A percentile compares a stretch with the other conserved stretches of the same genome.
Conservation (phyloP, 37 sponge, comb jelly and placozoan genomes). For the Spongilla lacustris region DNA sequence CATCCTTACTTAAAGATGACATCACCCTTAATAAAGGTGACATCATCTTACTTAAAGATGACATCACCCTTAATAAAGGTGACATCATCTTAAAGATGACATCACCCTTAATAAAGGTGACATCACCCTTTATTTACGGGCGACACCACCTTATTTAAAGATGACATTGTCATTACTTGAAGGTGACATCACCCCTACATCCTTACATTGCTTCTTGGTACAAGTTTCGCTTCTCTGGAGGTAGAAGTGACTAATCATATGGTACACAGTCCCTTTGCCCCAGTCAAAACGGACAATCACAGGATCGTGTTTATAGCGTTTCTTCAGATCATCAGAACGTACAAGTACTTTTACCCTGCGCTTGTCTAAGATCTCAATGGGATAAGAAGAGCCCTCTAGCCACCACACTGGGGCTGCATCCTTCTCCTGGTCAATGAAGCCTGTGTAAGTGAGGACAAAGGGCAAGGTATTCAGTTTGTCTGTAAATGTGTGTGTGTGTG, state of each 20-base stretch:
- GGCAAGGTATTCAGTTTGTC: too few relatives aligned
- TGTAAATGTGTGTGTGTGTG: too few relatives aligned
- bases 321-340: constrained; percentile 69
- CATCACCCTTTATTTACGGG: too few relatives aligned
- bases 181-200: neutral
- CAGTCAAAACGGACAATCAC: constrained; percentile 84
- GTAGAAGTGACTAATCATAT: constrained; percentile 89
- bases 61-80: constrained; percentile 65
- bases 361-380: constrained; percentile 79
- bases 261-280: constrained; percentile 83
- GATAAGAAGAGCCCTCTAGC: constrained; percentile 75
- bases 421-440: constrained; percentile 78
- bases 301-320: constrained; percentile 58
- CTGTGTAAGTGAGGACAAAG: constrained; percentile 9
- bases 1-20: neutral
- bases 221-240: constrained; percentile 81
- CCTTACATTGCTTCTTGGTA: constrained; percentile 59
- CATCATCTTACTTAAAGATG: too few relatives aligned
- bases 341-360: constrained; percentile 75
- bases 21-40: too few relatives aligned
- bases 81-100: constrained; percentile 72
- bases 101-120: too few relatives aligned
- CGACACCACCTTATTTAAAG: neutral
- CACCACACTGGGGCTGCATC: constrained; percentile 87
- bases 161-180: neutral